Percentiles rank a stretch among this genome's conserved stretches.
Conservation (phyloP, 2,113 vertebrate species). For the Siniperca knerii region DNA sequence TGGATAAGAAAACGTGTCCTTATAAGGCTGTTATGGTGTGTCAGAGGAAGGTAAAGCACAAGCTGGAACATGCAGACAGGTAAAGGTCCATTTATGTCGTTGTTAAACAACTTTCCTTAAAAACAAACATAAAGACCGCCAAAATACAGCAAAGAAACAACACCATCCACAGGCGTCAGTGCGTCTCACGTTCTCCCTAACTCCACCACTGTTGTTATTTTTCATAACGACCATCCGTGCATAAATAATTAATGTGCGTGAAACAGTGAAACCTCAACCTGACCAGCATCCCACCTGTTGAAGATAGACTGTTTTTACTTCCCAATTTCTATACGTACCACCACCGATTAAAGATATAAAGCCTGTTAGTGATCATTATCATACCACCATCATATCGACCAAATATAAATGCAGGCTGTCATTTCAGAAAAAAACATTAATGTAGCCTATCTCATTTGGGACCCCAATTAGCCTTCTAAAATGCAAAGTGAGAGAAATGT, state of each 20-base stretch:
- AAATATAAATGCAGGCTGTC: not conserved
- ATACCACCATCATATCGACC: not conserved
- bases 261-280: conserved; percentile 77
- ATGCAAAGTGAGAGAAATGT: not conserved
- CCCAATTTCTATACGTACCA: conserved; percentile 4
- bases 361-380: not conserved
- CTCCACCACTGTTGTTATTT: conserved; percentile 74
- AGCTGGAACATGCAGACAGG: not conserved
- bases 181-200: conserved; percentile 45
- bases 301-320: conserved; percentile 8
- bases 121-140: not conserved
- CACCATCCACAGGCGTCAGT: conserved; percentile 27
- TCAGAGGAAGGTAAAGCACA: not conserved
- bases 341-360: not conserved
- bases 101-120: not conserved
- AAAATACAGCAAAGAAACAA: not conserved
- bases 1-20: not conserved
- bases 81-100: not conserved
- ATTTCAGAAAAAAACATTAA: not conserved
- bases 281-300: conserved; percentile 82
- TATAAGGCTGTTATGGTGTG: not conserved
- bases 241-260: conserved; percentile 84
- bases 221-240: conserved; percentile 79
- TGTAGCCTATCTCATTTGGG: not conserved
- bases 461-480: not conserved